phyloP scores from a whole-genome alignment of 1,140 invertebrate genomes.

The Eupristina koningsbergeri region DNA sequence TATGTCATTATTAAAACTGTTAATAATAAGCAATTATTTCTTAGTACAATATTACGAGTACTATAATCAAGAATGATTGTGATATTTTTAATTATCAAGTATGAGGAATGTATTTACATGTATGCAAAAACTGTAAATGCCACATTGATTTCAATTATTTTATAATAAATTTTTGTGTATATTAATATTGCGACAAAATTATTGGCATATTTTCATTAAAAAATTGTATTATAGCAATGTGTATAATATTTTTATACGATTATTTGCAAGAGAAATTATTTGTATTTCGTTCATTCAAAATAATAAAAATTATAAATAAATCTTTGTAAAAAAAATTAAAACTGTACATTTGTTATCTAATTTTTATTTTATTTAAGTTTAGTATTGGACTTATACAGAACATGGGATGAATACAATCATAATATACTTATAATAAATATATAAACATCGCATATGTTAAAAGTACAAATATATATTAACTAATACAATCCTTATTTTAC shows the following conservation, averaged over 20 bases:
- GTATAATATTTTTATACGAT: conserved; percentile 37
- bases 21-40: conserved; percentile 20
- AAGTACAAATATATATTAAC: conserved; percentile 5
- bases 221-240: conserved; percentile 38
- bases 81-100: conserved; percentile 35
- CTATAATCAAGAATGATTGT: conserved; percentile 13
- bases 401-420: conserved; percentile 15
- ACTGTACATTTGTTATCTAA: background rate
- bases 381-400: conserved; percentile 7
- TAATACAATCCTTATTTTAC: background rate
- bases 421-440: conserved; percentile 31
- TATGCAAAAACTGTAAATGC: background rate
- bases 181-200: conserved; percentile 10
- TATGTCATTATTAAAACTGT: conserved; percentile 7
- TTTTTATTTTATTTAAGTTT: conserved; percentile 25
- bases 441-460: conserved; percentile 9
- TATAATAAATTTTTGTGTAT: background rate
- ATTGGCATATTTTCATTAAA: background rate
- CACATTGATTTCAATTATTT: conserved; percentile 26
- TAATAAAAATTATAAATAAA: conserved; percentile 1
- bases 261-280: background rate
- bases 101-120: conserved; percentile 1
- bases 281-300: conserved; percentile 30
- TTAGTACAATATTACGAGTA: conserved; percentile 7
- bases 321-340: background rate